phyloP scores from a whole-genome alignment of 1,140 invertebrate species.

The Heliothis virescens region DNA sequence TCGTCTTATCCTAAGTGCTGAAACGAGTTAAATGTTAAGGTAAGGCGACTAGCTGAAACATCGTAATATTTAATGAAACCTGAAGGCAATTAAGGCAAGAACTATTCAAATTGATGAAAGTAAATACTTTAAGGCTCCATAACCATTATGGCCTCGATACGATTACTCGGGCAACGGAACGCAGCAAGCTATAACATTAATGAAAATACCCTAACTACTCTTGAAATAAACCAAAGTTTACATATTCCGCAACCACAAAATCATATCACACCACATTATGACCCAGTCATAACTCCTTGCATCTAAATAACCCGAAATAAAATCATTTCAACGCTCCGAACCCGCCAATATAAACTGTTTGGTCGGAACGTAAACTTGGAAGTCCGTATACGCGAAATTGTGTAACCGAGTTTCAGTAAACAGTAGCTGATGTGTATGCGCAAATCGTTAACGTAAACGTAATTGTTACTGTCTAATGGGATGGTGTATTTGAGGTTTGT shows the following conservation, averaged over 20 bases:
- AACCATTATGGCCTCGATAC: too few relatives aligned
- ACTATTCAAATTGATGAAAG: too few relatives aligned
- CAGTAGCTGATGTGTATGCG: conserved; percentile 19
- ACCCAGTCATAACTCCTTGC: conserved; percentile 13
- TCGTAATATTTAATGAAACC: too few relatives aligned
- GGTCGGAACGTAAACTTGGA: conserved; percentile 31
- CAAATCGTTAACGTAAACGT: conserved; percentile 26
- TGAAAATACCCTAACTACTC: background rate
- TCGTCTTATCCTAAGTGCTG: too few relatives aligned
- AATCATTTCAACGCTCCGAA: conserved; percentile 1
- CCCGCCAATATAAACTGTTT: conserved; percentile 24
- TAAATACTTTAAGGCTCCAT: too few relatives aligned
- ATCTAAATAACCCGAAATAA: conserved; percentile 23
- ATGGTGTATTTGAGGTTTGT: conserved; percentile 23
- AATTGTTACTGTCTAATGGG: conserved; percentile 22
- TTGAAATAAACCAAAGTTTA: conserved; percentile 24
- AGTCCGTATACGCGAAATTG: conserved; percentile 30
- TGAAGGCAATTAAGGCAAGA: too few relatives aligned
- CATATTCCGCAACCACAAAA: conserved; percentile 8
- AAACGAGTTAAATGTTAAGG: too few relatives aligned
- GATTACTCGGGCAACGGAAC: too few relatives aligned
- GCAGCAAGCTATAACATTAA: background rate
- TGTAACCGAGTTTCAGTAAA: conserved; percentile 39
- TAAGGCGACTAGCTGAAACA: too few relatives aligned
- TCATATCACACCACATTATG: conserved; percentile 10